Percentiles rank a stretch among this genome's conserved stretches.
Conservation (phyloP, 2,797 vertebrate species). For the Neostethus bicornis region DNA sequence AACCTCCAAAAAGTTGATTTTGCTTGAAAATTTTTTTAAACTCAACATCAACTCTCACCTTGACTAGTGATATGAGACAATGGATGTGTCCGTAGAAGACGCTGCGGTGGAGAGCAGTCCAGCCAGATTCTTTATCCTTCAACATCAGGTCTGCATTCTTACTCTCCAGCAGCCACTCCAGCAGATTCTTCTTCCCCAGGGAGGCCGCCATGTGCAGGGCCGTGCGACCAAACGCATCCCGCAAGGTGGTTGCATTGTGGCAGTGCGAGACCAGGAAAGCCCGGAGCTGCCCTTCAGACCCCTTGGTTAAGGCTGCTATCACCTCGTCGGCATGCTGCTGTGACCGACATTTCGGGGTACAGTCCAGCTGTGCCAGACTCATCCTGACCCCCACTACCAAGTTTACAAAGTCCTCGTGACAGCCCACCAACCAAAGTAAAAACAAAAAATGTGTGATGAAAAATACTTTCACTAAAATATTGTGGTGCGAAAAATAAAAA, state of each 20-base stretch:
- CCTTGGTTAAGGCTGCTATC: constrained; percentile 89
- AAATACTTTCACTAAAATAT: constrained; percentile 6
- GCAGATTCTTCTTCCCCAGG: constrained; percentile 87
- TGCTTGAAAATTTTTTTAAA: too few species aligned
- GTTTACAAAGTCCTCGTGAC: constrained; percentile 18
- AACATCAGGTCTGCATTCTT: constrained; percentile 86
- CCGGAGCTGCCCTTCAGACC: constrained; percentile 88
- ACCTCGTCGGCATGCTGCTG: constrained; percentile 89
- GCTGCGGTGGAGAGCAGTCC: constrained; percentile 95
- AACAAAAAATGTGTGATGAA: constrained; percentile 35
- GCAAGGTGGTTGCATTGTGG: constrained; percentile 88
- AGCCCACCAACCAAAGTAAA: constrained; percentile 39
- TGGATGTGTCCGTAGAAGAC: constrained; percentile 97
- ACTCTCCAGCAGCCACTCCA: constrained; percentile 91
- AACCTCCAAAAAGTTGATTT: too few species aligned
- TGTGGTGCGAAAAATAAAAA: constrained; percentile 10
- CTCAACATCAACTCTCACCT: constrained; percentile 75
- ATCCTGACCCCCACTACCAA: constrained; percentile 79
- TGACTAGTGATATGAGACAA: constrained; percentile 89
- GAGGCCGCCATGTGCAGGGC: constrained; percentile 91
- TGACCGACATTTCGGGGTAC: constrained; percentile 93
- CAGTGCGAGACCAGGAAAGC: constrained; percentile 89
- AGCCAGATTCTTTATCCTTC: constrained; percentile 95
- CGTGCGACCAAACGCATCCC: constrained; percentile 90
- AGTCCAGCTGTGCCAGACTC: constrained; percentile 86